These are phyloP conservation scores for Enteromius viviparus DNA, from an alignment of 2,797 vertebrate genomes.

Conservation along the genomic window DNA sequence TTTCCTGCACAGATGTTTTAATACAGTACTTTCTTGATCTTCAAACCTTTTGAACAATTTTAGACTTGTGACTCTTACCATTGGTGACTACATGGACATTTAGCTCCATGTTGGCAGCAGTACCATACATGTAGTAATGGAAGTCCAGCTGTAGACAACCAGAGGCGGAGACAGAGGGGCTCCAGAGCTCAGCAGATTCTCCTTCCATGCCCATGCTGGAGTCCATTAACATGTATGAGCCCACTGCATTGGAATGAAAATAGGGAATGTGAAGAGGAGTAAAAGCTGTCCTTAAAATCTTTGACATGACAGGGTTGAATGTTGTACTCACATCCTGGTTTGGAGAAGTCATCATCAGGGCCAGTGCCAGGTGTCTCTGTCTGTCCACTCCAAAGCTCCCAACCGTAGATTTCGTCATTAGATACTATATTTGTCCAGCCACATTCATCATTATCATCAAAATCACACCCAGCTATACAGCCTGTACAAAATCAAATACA, in stretches of 20 bases:
- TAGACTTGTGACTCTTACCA: conserved; percentile 61
- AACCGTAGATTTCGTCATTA: conserved; percentile 58
- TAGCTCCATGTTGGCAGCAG: conserved; percentile 72
- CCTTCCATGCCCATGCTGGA: conserved; percentile 45
- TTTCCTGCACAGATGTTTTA: background rate
- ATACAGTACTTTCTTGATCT: background rate
- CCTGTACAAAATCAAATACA: conserved; percentile 61
- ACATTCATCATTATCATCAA: conserved; percentile 71
- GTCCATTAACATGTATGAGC: conserved; percentile 81
- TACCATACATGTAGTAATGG: conserved; percentile 78
- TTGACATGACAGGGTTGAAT: background rate
- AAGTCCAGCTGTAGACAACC: conserved; percentile 80
- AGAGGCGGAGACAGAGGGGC: conserved; percentile 66
- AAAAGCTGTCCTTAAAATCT: background rate
- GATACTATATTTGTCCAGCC: conserved; percentile 70
- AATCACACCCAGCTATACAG: conserved; percentile 77
- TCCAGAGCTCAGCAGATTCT: conserved; percentile 69
- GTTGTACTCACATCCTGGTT: conserved; percentile 78
- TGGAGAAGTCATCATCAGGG: conserved; percentile 82
- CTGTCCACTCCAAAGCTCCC: conserved; percentile 68
- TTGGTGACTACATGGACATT: conserved; percentile 67
- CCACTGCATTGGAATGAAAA: conserved; percentile 68
- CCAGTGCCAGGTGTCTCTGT: conserved; percentile 69
- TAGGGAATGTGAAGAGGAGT: background rate
- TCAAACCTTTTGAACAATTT: background rate